Evolutionary conservation across 2,797 vertebrate species (phyloP).

Genomic region (Pseudochirops corinnae): DNA sequence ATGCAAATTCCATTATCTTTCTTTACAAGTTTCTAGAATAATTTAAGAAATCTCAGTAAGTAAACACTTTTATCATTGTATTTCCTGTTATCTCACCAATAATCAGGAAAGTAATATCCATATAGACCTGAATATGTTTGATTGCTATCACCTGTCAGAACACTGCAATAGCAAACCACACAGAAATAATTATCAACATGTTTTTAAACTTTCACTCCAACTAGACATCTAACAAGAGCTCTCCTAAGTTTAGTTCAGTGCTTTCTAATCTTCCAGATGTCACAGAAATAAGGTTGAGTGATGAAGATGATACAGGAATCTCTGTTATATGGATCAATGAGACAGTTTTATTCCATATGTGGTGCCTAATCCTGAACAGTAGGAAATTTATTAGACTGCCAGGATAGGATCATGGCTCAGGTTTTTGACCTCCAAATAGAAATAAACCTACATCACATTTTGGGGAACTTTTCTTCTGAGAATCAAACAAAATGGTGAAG

Average conservation of each 20-base stretch:
- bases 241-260: neutral
- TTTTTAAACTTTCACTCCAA: neutral
- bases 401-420: rapidly evolving
- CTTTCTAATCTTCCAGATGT: neutral
- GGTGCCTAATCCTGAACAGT: conserved; percentile 39
- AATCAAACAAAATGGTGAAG: conserved; percentile 49
- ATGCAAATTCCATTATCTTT: neutral
- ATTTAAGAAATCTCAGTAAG: neutral
- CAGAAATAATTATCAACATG: neutral
- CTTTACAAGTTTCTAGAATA: neutral
- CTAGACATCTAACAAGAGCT: neutral
- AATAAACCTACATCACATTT: neutral
- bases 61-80: neutral
- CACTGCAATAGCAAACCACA: neutral
- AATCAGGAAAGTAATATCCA: neutral
- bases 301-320: neutral
- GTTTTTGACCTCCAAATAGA: conserved; percentile 30
- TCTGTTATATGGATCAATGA: rapidly evolving
- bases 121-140: neutral
- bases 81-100: neutral
- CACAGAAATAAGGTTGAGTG: neutral
- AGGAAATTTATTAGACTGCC: neutral
- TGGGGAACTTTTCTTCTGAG: neutral
- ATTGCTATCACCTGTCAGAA: neutral
- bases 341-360: conserved; percentile 43